phyloP scores from a whole-genome alignment of 2,113 vertebrate genomes.

The Pterophyllum scalare region DNA sequence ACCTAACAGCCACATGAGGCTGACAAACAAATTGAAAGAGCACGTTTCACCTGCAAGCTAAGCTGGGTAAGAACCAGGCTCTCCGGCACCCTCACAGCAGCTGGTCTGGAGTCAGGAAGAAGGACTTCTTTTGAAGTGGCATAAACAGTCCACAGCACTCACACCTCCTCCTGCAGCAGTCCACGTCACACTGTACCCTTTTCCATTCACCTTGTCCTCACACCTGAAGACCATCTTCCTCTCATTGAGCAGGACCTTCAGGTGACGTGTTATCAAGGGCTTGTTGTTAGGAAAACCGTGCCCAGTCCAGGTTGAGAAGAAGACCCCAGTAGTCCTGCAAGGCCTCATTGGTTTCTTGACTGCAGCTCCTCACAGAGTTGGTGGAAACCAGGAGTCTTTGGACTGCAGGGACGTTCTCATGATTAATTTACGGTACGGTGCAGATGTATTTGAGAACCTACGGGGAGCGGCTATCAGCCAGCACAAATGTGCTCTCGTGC shows the following conservation, averaged over 20 bases:
- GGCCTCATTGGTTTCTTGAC: neutral
- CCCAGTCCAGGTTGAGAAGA: rapidly evolving
- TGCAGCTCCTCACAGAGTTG: neutral
- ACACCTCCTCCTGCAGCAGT: no score
- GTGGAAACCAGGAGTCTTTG: neutral
- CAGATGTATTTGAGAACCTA: neutral
- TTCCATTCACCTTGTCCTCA: neutral
- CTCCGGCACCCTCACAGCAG: no score
- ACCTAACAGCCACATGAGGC: neutral
- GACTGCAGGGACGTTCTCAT: neutral
- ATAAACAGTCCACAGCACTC: no score
- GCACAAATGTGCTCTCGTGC: rapidly evolving
- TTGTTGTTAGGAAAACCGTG: neutral
- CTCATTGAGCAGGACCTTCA: neutral
- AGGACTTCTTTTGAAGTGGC: no score
- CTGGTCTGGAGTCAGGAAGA: neutral
- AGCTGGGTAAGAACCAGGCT: no score
- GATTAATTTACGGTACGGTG: neutral
- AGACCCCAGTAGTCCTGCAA: neutral
- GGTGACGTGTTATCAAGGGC: neutral
- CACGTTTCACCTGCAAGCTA: neutral
- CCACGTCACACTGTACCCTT: neutral
- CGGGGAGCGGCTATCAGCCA: neutral
- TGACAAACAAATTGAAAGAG: neutral
- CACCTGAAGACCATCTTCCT: neutral